These are phyloP conservation scores for Rhinoraja longicauda DNA, from an alignment of 2,797 vertebrate genomes.

Conservation along the genomic window DNA sequence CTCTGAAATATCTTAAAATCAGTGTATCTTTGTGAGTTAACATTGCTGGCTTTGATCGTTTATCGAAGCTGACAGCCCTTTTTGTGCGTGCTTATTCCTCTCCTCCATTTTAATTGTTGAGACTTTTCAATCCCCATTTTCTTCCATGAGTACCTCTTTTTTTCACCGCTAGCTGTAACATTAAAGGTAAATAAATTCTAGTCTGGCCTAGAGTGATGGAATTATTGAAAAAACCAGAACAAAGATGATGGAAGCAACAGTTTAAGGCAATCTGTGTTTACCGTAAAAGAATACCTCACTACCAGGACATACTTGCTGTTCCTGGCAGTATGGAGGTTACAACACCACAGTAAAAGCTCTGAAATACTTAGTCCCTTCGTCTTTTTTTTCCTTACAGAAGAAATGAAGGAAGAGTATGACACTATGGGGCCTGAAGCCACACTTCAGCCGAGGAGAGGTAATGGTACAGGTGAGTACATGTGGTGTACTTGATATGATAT, in stretches of 20 bases:
- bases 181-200: constrained; percentile 83
- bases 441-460: constrained; percentile 79
- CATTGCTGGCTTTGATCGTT: constrained; percentile 41
- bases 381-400: constrained; percentile 68
- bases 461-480: constrained; percentile 82
- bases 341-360: constrained; percentile 42
- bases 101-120: background rate
- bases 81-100: constrained; percentile 44
- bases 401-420: constrained; percentile 97
- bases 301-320: constrained; percentile 49
- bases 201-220: constrained; percentile 61
- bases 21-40: constrained; percentile 58
- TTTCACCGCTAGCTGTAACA: constrained; percentile 65
- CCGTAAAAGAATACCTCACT: constrained; percentile 52
- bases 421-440: constrained; percentile 81
- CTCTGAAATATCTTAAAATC: constrained; percentile 81
- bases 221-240: constrained; percentile 67
- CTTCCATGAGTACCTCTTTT: constrained; percentile 47
- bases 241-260: constrained; percentile 57
- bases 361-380: constrained; percentile 43
- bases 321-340: constrained; percentile 40
- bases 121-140: background rate
- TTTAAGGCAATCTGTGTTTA: constrained; percentile 55
- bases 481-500: background rate
- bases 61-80: constrained; percentile 55